phyloP scores from a whole-genome alignment of 1,140 invertebrate genomes.

The Saccostrea cuccullata region DNA sequence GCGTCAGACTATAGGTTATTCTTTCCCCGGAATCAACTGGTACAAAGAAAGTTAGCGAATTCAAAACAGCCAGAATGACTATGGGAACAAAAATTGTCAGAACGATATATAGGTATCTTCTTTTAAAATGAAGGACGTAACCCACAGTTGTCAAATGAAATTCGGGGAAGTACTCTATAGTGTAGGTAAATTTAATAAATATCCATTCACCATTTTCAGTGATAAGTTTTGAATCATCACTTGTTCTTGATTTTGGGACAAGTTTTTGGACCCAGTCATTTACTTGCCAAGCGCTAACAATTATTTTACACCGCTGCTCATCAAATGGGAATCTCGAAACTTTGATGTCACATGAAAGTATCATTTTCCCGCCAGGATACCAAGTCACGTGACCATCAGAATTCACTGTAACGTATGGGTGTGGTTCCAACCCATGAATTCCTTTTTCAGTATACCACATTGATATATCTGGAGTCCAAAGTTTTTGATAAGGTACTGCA shows the following conservation, averaged over 20 bases:
- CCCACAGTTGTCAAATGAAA: not conserved
- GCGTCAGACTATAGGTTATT: not conserved
- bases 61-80: not conserved
- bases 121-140: not conserved
- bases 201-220: constrained; percentile 41
- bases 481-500: not conserved
- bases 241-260: no score
- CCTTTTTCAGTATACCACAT: not conserved
- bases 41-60: not conserved
- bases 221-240: not conserved
- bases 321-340: constrained; percentile 32
- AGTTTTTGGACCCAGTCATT: constrained; percentile 23
- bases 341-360: not conserved
- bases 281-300: constrained; percentile 21
- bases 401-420: not conserved
- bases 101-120: not conserved
- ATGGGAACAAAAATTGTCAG: not conserved
- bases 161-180: not conserved
- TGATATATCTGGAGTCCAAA: constrained; percentile 29
- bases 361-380: constrained; percentile 30
- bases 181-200: not conserved
- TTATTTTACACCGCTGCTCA: not conserved
- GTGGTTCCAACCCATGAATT: not conserved
- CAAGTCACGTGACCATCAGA: not conserved
- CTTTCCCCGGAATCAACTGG: not conserved